Conservation (phyloP, 1,140 invertebrate species). For the Schlechtendalia chinensis region DNA sequence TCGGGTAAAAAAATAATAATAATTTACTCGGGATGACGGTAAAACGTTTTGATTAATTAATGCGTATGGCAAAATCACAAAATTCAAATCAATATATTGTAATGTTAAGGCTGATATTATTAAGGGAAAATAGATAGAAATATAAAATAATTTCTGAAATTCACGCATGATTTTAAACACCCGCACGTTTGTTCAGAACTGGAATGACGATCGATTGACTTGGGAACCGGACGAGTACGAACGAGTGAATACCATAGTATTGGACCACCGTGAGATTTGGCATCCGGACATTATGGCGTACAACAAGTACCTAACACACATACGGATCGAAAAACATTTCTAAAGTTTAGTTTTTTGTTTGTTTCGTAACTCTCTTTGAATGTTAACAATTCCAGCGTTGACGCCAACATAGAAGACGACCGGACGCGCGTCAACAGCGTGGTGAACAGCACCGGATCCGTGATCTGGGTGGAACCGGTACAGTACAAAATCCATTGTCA, state of each 20-base stretch:
- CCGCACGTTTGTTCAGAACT: background rate
- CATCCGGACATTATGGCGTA: constrained; percentile 25
- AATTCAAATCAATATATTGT: too few relatives aligned
- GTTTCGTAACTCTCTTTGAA: background rate
- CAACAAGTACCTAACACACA: constrained; percentile 6
- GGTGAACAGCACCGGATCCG: constrained; percentile 58
- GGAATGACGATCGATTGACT: constrained; percentile 15
- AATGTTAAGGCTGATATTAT: too few relatives aligned
- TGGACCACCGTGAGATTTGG: constrained; percentile 23
- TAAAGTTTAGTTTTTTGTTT: too few relatives aligned
- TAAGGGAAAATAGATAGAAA: too few relatives aligned
- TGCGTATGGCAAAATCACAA: too few relatives aligned
- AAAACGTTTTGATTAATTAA: too few relatives aligned
- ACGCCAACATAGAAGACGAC: constrained; percentile 33
- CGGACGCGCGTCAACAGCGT: constrained; percentile 19
- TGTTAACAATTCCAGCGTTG: background rate
- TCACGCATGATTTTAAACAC: too few relatives aligned
- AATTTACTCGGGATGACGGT: too few relatives aligned
- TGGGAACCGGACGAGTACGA: background rate
- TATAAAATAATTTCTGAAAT: background rate
- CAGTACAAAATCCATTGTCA: constrained; percentile 67
- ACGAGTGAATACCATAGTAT: background rate
- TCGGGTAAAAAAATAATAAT: too few relatives aligned
- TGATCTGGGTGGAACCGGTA: constrained; percentile 69
- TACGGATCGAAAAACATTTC: too few relatives aligned